Conservation (phyloP, 2,113 vertebrate species). For the Stegastes partitus region DNA sequence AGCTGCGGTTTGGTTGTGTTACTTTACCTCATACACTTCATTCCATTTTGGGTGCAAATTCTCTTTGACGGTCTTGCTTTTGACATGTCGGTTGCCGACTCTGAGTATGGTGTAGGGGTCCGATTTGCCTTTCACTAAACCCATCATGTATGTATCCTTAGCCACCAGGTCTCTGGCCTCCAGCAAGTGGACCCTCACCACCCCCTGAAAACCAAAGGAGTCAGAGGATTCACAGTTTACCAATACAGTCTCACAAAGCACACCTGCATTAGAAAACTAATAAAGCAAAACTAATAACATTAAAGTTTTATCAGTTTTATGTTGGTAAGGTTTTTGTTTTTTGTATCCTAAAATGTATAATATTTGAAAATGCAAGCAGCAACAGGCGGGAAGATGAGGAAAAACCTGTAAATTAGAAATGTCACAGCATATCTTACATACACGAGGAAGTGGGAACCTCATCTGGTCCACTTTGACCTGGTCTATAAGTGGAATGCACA, state of each 20-base stretch:
- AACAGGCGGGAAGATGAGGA: no score
- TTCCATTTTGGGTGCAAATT: constrained; percentile 92
- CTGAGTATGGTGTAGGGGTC: constrained; percentile 91
- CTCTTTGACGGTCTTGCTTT: constrained; percentile 91
- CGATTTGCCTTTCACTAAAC: constrained; percentile 93
- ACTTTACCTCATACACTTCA: constrained; percentile 92
- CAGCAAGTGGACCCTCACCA: constrained; percentile 90
- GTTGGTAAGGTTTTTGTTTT: no score
- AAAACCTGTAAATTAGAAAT: background rate
- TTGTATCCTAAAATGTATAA: no score
- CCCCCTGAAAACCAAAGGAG: constrained; percentile 84
- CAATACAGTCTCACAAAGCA: background rate
- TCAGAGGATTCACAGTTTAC: background rate
- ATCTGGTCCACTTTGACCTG: constrained; percentile 91
- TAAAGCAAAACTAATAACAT: background rate
- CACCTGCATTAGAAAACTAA: no score
- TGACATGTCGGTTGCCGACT: constrained; percentile 85
- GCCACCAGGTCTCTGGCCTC: constrained; percentile 91
- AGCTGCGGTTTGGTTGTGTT: background rate
- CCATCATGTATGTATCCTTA: constrained; percentile 91
- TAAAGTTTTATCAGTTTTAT: no score
- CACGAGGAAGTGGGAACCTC: constrained; percentile 92
- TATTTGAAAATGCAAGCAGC: no score
- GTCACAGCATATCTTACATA: constrained; percentile 77
- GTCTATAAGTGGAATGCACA: constrained; percentile 94